phyloP scores from a whole-genome alignment of 2,888 invertebrate genomes.

The Limnephilus rhombicus region DNA sequence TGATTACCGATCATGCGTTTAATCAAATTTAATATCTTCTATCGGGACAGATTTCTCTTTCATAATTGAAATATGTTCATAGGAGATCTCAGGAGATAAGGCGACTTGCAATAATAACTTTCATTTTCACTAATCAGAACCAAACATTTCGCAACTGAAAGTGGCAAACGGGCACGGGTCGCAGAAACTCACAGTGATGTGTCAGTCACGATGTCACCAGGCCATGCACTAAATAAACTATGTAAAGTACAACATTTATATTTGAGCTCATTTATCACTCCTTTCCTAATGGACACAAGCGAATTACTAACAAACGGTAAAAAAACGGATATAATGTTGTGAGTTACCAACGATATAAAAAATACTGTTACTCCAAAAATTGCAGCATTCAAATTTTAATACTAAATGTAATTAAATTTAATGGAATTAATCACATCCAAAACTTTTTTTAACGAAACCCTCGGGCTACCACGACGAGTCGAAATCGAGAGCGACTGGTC shows the following conservation, averaged over 20 bases:
- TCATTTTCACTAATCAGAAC: slow-evolving; percentile 10
- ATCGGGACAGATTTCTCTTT: not conserved
- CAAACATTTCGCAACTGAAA: slow-evolving; percentile 20
- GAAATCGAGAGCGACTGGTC: not conserved
- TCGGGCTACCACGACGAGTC: not conserved
- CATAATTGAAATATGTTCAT: slow-evolving; percentile 9
- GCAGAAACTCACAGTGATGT: not conserved
- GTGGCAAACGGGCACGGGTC: not conserved
- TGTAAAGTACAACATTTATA: not conserved
- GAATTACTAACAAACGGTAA: not conserved
- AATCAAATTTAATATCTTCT: not conserved
- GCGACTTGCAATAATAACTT: slow-evolving; percentile 14
- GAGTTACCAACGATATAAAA: not conserved
- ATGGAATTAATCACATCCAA: not conserved
- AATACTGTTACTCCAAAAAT: not conserved
- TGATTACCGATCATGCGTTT: slow-evolving; percentile 15
- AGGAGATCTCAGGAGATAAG: not conserved
- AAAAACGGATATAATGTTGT: not conserved
- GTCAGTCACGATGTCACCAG: slow-evolving; percentile 27
- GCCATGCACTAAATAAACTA: not conserved
- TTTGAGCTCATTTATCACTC: not conserved
- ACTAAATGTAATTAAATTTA: not conserved
- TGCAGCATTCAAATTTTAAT: not conserved
- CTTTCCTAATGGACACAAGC: not conserved
- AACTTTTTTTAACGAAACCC: not conserved